Evolutionary conservation across 1,140 invertebrate genomes (phyloP).

Genomic region (Bicyclus anynana): DNA sequence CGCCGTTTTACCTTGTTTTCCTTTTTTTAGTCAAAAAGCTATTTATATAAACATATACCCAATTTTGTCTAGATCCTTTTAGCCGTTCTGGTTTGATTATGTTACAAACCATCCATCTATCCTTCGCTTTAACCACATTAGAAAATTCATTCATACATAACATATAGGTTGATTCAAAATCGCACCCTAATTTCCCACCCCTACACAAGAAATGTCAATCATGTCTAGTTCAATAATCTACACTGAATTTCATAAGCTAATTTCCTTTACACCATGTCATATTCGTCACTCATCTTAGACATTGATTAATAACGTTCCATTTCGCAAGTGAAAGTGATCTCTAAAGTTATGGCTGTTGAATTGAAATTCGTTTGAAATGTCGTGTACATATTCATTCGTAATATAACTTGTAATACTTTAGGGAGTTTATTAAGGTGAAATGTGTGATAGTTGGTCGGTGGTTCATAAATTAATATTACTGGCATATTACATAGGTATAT

Average conservation of each 20-base stretch:
- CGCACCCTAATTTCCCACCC: background rate
- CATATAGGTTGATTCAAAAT: no score
- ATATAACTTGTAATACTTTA: background rate
- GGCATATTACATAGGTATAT: no score
- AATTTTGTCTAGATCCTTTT: no score
- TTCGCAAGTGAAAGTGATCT: background rate
- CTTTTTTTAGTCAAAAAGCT: no score
- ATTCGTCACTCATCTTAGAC: conserved; percentile 22
- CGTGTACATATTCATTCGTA: background rate
- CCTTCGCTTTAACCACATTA: no score
- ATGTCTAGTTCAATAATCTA: conserved; percentile 24
- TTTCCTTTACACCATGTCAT: conserved; percentile 16
- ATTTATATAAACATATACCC: no score
- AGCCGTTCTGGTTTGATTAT: no score
- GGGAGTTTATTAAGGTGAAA: background rate
- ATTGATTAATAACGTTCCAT: conserved; percentile 20
- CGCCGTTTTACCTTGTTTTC: no score
- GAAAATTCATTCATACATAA: no score
- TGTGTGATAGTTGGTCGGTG: background rate
- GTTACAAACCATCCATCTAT: no score
- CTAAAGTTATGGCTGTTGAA: background rate
- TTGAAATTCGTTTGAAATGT: background rate
- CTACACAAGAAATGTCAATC: conserved; percentile 9
- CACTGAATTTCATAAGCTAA: conserved; percentile 30
- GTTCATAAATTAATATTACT: background rate